A percentile compares a stretch with the other conserved stretches of the same genome.
Conservation (phyloP, 2,113 vertebrate genomes). For the Hypomesus transpacificus region DNA sequence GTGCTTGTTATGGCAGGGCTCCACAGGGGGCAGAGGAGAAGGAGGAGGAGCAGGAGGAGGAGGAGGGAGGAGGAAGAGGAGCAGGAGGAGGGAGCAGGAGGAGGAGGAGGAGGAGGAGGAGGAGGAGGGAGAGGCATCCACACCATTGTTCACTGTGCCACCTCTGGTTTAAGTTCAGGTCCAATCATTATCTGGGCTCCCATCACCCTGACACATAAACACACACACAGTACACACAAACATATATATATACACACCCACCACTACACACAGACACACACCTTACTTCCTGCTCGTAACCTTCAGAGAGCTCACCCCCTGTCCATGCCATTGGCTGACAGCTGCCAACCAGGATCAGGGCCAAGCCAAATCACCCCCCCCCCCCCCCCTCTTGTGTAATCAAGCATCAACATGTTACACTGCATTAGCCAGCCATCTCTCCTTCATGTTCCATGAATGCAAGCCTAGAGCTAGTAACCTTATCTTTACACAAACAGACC, state of each 20-base stretch:
- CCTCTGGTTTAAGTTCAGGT: conserved; percentile 7
- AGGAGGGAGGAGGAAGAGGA: too few relatives aligned
- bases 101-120: too few relatives aligned
- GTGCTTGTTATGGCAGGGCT: too few relatives aligned
- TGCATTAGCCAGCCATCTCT: conserved; percentile 39
- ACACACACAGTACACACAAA: background rate
- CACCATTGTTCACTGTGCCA: conserved; percentile 36
- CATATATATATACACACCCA: too few relatives aligned
- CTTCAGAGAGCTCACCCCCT: background rate
- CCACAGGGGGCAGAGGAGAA: background rate
- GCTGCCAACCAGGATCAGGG: background rate
- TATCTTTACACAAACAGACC: conserved; percentile 44
- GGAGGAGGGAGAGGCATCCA: background rate
- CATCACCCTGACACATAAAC: conserved; percentile 6
- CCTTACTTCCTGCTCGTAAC: background rate
- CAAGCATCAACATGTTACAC: conserved; percentile 45
- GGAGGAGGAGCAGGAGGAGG: background rate
- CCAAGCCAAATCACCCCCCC: background rate
- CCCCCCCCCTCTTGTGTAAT: conserved; percentile 45
- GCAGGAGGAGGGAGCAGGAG: too few relatives aligned
- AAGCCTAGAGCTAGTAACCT: conserved; percentile 45
- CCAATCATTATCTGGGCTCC: conserved; percentile 44
- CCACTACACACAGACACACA: too few relatives aligned
- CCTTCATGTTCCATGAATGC: conserved; percentile 43
- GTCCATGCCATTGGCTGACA: background rate